Evolutionary conservation across 2,888 invertebrate genomes (phyloP).

Genomic region (Mongoloraphidia duomilia): DNA sequence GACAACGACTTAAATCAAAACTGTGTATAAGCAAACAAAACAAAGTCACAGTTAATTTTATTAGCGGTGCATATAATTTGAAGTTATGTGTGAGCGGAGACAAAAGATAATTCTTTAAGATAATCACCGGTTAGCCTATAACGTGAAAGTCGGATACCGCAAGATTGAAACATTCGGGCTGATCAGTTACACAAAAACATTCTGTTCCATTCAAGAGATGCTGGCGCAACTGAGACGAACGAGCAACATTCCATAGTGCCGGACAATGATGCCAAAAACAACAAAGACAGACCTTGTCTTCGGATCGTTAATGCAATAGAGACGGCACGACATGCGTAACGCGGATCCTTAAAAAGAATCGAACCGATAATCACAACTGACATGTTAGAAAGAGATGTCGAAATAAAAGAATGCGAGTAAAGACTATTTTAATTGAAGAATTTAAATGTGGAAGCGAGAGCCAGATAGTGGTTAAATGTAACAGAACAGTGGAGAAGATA

Average conservation of each 20-base stretch:
- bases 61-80: background rate
- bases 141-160: conserved; percentile 1
- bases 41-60: background rate
- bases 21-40: background rate
- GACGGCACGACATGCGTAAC: background rate
- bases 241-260: no score
- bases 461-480: no score
- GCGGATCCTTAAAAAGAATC: background rate
- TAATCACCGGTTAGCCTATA: background rate
- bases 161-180: conserved; percentile 1
- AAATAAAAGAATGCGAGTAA: background rate
- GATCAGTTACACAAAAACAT: background rate
- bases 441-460: background rate
- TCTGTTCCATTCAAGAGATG: background rate
- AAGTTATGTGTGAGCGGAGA: background rate
- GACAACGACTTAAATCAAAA: background rate
- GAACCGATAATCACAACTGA: background rate
- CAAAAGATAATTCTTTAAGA: background rate
- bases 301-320: background rate
- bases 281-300: no score
- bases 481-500: no score
- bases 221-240: no score
- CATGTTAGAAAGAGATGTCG: background rate
- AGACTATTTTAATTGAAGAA: conserved; percentile 1
- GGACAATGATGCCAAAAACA: no score